These are phyloP conservation scores for Trachymyrmex septentrionalis DNA, from an alignment of 1,140 invertebrate species.

Conservation along the genomic window DNA sequence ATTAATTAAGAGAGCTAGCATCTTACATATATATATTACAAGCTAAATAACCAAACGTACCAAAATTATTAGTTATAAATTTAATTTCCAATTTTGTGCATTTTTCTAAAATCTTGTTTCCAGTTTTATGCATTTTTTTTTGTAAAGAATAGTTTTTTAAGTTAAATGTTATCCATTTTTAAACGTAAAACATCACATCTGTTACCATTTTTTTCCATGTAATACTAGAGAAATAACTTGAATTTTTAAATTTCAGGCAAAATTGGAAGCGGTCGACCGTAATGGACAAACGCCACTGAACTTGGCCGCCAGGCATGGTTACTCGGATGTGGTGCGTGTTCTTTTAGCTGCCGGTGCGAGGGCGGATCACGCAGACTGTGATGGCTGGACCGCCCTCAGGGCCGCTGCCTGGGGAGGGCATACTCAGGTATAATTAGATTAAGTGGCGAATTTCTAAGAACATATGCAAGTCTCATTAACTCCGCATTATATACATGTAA, in stretches of 20 bases:
- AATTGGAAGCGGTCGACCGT: slow-evolving; percentile 90
- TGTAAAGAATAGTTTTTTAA: neutral
- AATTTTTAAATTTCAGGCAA: slow-evolving; percentile 78
- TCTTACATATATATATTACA: neutral
- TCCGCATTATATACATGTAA: neutral
- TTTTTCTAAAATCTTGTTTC: neutral
- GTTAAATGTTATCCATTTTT: neutral
- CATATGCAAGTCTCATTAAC: slow-evolving; percentile 11
- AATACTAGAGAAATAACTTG: neutral
- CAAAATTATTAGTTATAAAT: neutral
- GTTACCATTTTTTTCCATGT: neutral
- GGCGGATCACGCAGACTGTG: slow-evolving; percentile 94
- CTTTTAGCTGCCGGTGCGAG: slow-evolving; percentile 92
- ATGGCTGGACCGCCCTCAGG: slow-evolving; percentile 95
- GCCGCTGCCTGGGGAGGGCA: slow-evolving; percentile 97
- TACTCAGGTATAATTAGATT: slow-evolving; percentile 89
- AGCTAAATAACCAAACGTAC: neutral
- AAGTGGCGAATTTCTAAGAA: slow-evolving; percentile 13
- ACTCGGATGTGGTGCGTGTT: slow-evolving; percentile 91
- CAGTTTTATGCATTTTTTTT: neutral
- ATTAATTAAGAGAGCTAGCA: neutral
- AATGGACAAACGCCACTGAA: slow-evolving; percentile 94
- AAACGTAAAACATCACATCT: neutral
- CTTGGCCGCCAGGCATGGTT: slow-evolving; percentile 93
- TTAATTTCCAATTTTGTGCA: neutral